These are phyloP conservation scores for Xestia rhomboidea DNA, from an alignment of 2,888 invertebrate genomes.

Conservation along the genomic window DNA sequence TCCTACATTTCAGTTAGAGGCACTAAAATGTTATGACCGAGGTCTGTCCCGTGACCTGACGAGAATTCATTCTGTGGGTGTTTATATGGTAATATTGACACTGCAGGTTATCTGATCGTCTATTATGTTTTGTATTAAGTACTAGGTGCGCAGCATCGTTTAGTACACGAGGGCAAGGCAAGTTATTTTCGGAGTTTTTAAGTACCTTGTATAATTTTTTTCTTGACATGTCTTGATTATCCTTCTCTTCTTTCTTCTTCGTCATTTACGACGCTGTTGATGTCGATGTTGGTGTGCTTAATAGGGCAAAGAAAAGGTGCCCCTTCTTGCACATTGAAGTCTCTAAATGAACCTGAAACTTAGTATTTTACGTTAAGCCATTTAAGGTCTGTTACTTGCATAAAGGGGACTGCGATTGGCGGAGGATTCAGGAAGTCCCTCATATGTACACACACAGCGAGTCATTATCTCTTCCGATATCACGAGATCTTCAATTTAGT, in stretches of 20 bases:
- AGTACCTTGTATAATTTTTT: neutral
- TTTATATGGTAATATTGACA: slow-evolving; percentile 41
- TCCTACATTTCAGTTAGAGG: slow-evolving; percentile 41
- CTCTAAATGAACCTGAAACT: neutral
- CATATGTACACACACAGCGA: neutral
- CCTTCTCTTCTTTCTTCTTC: neutral
- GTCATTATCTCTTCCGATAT: slow-evolving; percentile 17
- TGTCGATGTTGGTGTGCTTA: neutral
- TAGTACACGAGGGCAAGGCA: too few species aligned
- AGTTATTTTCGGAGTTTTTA: neutral
- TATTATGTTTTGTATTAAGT: slow-evolving; percentile 19
- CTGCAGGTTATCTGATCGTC: slow-evolving; percentile 8
- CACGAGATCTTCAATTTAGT: slow-evolving; percentile 39
- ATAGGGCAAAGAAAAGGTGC: neutral
- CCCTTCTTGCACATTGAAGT: neutral
- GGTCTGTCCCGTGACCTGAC: slow-evolving; percentile 35
- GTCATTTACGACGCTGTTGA: neutral
- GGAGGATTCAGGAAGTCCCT: neutral
- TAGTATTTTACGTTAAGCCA: neutral
- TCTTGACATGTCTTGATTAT: neutral
- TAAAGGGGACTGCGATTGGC: neutral
- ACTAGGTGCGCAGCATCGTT: neutral
- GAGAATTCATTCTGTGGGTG: slow-evolving; percentile 48
- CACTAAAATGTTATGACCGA: slow-evolving; percentile 43
- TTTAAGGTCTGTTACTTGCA: neutral